These are phyloP conservation scores for Solenodon paradoxus DNA, from an alignment of 2,113 vertebrate genomes.

Conservation along the genomic window DNA sequence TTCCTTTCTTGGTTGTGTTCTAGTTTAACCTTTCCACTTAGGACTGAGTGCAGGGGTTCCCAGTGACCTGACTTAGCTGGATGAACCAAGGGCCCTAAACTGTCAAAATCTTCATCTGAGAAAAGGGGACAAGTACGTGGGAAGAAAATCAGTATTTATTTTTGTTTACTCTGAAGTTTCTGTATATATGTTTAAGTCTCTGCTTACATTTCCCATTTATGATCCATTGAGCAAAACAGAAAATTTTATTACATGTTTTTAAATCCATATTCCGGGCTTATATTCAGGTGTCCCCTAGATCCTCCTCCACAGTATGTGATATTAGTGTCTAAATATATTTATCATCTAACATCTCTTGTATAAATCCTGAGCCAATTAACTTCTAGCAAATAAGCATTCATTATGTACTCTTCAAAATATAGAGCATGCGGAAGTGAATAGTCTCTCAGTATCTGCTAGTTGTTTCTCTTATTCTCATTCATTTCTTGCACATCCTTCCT, in stretches of 20 bases:
- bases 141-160: background rate
- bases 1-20: background rate
- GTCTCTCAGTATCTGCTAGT: background rate
- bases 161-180: background rate
- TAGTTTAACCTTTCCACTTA: background rate
- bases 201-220: background rate
- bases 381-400: background rate
- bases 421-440: background rate
- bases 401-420: background rate
- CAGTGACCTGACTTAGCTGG: background rate
- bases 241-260: slow-evolving; percentile 18
- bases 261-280: background rate
- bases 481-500: background rate
- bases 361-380: background rate
- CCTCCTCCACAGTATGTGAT: background rate
- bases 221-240: background rate
- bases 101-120: background rate
- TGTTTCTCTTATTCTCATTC: background rate
- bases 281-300: background rate
- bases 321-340: background rate
- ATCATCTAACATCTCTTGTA: background rate
- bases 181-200: slow-evolving; percentile 18
- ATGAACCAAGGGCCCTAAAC: background rate
- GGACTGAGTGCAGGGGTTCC: background rate
- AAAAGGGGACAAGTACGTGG: background rate